Percentiles rank a stretch among this genome's conserved stretches.
These are phyloP conservation scores for Hyperoplus immaculatus DNA, from an alignment of 2,797 vertebrate species.

Conservation along the genomic window DNA sequence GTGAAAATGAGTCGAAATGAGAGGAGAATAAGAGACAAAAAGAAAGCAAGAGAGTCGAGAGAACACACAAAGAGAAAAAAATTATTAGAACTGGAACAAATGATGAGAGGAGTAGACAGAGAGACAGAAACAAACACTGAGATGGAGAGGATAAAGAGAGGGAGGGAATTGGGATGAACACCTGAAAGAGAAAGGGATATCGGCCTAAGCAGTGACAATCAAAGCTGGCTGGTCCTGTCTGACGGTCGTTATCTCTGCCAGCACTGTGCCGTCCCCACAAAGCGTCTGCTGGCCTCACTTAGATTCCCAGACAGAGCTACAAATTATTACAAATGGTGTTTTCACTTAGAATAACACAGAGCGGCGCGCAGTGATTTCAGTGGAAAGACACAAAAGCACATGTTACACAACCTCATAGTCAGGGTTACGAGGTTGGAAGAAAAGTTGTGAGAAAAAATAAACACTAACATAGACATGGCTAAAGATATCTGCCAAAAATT, in stretches of 20 bases:
- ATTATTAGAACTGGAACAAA: neutral
- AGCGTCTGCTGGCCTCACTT: slow-evolving; percentile 18
- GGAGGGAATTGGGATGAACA: neutral
- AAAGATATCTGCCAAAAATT: neutral
- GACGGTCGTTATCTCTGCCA: slow-evolving; percentile 33
- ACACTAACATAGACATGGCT: neutral
- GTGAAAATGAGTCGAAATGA: neutral
- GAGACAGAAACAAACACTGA: neutral
- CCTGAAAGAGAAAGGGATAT: slow-evolving; percentile 18
- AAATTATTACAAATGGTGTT: slow-evolving; percentile 28
- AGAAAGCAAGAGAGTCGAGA: neutral
- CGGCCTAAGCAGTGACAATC: slow-evolving; percentile 24
- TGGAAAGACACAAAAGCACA: neutral
- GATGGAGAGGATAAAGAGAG: slow-evolving; percentile 13
- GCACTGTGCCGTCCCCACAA: slow-evolving; percentile 11
- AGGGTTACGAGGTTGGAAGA: neutral
- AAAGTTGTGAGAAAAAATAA: neutral
- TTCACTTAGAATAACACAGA: neutral
- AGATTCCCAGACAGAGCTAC: neutral
- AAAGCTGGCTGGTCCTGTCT: slow-evolving; percentile 26
- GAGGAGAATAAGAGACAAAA: neutral
- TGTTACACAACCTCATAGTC: neutral
- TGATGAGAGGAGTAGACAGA: neutral
- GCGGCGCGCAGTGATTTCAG: neutral
- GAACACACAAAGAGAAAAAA: neutral